These are phyloP conservation scores for Onychomys arenicola DNA, from an alignment of 2,797 vertebrate species.

Conservation along the genomic window DNA sequence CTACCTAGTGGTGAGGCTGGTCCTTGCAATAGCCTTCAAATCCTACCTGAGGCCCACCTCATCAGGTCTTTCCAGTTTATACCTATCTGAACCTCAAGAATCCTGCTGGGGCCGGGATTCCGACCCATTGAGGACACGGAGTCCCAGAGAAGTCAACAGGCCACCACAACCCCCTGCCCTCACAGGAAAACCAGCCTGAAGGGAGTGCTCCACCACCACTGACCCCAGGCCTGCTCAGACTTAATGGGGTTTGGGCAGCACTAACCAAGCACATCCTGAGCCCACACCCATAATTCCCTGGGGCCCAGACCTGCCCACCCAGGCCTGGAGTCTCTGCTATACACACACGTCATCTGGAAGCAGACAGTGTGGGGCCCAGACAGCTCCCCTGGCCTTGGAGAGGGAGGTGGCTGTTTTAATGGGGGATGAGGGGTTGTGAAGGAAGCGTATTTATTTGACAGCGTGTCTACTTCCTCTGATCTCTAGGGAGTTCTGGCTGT, in stretches of 20 bases:
- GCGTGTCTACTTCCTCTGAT: conserved; percentile 40
- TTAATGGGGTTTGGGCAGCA: neutral
- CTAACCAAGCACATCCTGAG: neutral
- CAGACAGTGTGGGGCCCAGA: conserved; percentile 31
- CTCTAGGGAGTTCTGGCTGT: conserved; percentile 55
- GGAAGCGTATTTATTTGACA: conserved; percentile 38
- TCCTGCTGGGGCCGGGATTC: neutral
- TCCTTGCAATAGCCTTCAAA: neutral
- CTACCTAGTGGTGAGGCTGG: neutral
- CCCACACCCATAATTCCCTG: neutral
- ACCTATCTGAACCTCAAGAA: neutral
- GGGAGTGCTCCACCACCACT: neutral
- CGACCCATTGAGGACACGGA: neutral
- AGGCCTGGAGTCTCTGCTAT: neutral
- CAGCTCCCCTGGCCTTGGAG: conserved; percentile 14
- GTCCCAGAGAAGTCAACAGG: neutral
- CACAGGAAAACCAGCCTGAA: neutral
- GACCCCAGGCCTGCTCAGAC: neutral
- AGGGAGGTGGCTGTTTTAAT: neutral
- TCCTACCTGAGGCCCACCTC: neutral
- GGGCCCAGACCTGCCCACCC: conserved; percentile 18
- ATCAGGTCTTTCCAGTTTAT: neutral
- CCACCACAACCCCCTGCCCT: neutral
- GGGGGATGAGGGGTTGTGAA: neutral
- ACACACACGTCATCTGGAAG: conserved; percentile 15